These are phyloP conservation scores for Arothron firmamentum DNA, from an alignment of 2,113 vertebrate genomes.

Conservation along the genomic window DNA sequence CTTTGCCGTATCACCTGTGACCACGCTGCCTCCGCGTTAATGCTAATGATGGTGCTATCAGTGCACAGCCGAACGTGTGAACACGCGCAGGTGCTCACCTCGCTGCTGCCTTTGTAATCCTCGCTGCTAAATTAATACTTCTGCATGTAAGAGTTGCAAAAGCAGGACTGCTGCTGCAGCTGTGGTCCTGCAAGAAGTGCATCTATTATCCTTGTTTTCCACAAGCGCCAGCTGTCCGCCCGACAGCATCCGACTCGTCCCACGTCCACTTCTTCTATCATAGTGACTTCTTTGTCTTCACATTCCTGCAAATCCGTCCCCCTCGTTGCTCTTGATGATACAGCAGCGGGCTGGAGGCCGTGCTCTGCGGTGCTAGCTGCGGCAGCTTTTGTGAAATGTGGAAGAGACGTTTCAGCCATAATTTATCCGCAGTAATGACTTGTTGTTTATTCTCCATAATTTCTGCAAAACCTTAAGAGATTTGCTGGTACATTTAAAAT, in stretches of 20 bases:
- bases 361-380: too few relatives aligned
- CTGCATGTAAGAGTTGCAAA: slow-evolving; percentile 4
- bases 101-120: slow-evolving; percentile 11
- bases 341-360: slow-evolving; percentile 15
- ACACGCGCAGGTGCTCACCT: slow-evolving; percentile 31
- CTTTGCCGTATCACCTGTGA: slow-evolving; percentile 31
- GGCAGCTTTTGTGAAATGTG: too few relatives aligned
- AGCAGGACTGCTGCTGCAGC: slow-evolving; percentile 5
- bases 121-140: slow-evolving; percentile 6
- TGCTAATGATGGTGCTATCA: slow-evolving; percentile 9
- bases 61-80: slow-evolving; percentile 27
- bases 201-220: slow-evolving; percentile 22
- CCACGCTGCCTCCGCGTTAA: slow-evolving; percentile 18
- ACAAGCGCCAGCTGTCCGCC: slow-evolving; percentile 32
- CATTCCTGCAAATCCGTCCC: slow-evolving; percentile 2
- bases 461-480: too few relatives aligned
- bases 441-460: too few relatives aligned
- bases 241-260: slow-evolving; percentile 15
- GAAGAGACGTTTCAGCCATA: too few relatives aligned
- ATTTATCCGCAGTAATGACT: too few relatives aligned
- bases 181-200: slow-evolving; percentile 19
- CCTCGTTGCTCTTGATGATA: slow-evolving; percentile 3
- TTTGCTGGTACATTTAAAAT: too few relatives aligned
- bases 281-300: not conserved
- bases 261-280: slow-evolving; percentile 10